Evolutionary conservation across 2,113 vertebrate genomes (phyloP), one percentile per base, ranked within the genome.

Genomic region (Natator depressus): DNA sequence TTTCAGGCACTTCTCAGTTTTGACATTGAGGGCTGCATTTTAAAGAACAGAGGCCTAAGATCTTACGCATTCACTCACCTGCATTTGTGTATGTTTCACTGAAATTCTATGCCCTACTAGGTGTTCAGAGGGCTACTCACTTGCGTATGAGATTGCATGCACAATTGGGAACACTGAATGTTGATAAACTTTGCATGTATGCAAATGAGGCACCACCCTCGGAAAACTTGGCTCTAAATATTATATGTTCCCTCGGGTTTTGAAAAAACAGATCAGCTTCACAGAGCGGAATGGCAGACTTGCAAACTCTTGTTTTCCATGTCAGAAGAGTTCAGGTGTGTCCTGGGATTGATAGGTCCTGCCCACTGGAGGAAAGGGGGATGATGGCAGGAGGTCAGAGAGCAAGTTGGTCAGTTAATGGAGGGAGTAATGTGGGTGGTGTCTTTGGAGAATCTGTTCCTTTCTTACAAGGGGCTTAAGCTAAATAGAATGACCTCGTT

Each of bases 161-260:
- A 29, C 29, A n/a, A 51, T n/a, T 80, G 89, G 51, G 76, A 76
- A 94, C 49, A 22, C 1, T 84, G 54, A 62, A 24, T 1, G 0
- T 6, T 62, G 47, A 31, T 47, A 24, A 86, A 1, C 0, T 57
- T 31, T 38, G 3, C 16, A 0, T 0, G 0, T 10, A 80, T 88
- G 38, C 47, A 78, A 35, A 27, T 89, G 59, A 1, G 10, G 38
- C 5, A 14, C 42, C 79, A 8, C 79, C 90, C 42, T 51, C 89
- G 72, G 11, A 6, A 53, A 84, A 8, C 4, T 6, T 38, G 84
- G 82, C 50, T 59, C 47, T 83, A 8, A 24, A 55, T 86, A 35
- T 3, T 2, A 6, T 59, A 54, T 79, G 62, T 82, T 85, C 25
- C 31, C 31, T 84, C 10, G 9, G 5, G 13, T 57, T 10, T 75